Evolutionary conservation across 2,797 vertebrate genomes (phyloP), one percentile per base, ranked within the genome.

Genomic region (Alectoris magna): DNA sequence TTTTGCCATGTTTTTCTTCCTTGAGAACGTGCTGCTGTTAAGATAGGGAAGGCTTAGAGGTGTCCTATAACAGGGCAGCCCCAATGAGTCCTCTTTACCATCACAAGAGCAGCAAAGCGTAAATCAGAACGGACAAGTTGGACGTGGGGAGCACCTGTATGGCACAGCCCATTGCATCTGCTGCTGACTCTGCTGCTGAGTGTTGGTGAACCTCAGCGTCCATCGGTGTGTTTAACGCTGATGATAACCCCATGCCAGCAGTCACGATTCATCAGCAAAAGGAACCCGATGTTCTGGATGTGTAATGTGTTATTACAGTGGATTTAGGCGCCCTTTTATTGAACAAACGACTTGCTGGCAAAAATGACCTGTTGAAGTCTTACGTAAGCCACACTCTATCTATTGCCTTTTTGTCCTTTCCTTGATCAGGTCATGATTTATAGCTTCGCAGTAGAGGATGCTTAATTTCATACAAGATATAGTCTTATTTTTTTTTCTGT

Each of bases 161-260:
- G 34, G 31, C 44, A 55, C 21, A 71, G 0, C 0, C 8, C 0
- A 0, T 2, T 13, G 29, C 64, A 26, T 41, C 51, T 34, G 9
- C 3, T 43, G 56, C 69, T 87, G 87, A 16, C 46, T 53, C 23
- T 12, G 1, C 36, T 46, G 53, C 34, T 11, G 62, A 22, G 74
- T 9, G 36, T 18, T 58, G 60, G 31, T n/a, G 49, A 46, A 10
- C 36, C 22, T 55, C 9, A 0, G 39, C 14, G 22, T 56, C 26
- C 19, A 16, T 43, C 38, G 17, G 13, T 43, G 22, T 43, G 17
- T 38, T 39, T 14, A 10, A 24, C 2, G 2, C 0, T 17, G 70
- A 5, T 44, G 81, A 84, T 44, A 90, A 74, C 56, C 12, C 70
- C 31, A 17, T 39, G 1, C 9, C 8, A 27, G 34, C 43, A 17